Evolutionary conservation across 2,797 vertebrate species (phyloP), one percentile per base, ranked within the genome.

Genomic region (Pseudochromis fuscus): DNA sequence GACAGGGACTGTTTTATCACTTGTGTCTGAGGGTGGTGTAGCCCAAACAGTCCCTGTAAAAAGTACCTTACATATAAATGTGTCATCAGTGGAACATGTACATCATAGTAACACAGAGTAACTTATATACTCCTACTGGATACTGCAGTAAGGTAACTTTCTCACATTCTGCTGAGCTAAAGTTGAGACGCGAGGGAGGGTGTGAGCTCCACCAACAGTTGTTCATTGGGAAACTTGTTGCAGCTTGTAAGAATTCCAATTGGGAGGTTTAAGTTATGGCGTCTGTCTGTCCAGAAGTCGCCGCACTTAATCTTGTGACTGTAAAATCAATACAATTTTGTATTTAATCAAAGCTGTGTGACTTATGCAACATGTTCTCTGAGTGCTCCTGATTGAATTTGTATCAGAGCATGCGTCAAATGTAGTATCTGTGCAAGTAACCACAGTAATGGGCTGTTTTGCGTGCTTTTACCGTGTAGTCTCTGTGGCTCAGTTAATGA

Each of bases 211-310:
- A 50, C 1, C 35, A 57, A 19, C 72, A 38, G 23, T 59, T 48
- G 42, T 18, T 77, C 31, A 74, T 52, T 25, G 31, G 30, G 7
- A 6, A 38, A 61, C 78, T 60, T 86, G 71, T 82, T 33, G 2
- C 57, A 48, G 58, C 77, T 68, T 82, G 73, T 79, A 13, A 44
- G 58, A 55, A 16, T 68, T 63, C 40, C 23, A 25, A 7, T 42
- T 35, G 37, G 57, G 52, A 59, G 55, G 44, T 58, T 77, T 67
- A 58, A 44, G 56, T 53, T 48, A 4, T 21, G 53, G 73, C 24
- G 16, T 74, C 72, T 35, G 59, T 55, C 56, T 44, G 62, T 64
- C 53, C 40, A n/a, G 38, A 5, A 21, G 52, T 59, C 73, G 7
- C 3, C 0, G 18, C 2, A 1, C 50, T 56, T 59, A 33, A 66